phyloP scores from a whole-genome alignment of 2,113 vertebrate species.

The Anarrhichthys ocellatus region DNA sequence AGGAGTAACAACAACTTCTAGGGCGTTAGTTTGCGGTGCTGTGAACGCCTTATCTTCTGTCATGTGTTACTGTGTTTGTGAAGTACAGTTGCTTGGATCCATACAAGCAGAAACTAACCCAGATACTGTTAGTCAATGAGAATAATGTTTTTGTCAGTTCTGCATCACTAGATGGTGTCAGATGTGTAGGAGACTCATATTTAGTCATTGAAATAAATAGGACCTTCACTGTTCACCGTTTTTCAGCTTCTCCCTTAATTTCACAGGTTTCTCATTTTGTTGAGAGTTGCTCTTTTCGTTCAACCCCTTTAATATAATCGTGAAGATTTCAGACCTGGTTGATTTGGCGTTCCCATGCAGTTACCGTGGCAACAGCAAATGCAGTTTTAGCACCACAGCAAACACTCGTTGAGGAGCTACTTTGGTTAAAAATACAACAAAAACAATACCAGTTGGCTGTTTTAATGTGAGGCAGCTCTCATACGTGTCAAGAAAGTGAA shows the following conservation, averaged over 20 bases:
- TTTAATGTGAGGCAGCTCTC: background rate
- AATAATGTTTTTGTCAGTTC: background rate
- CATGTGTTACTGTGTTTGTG: background rate
- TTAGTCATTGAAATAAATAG: background rate
- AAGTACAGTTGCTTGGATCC: slow-evolving; percentile 9
- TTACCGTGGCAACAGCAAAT: slow-evolving; percentile 5
- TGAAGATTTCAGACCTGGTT: background rate
- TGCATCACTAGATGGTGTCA: background rate
- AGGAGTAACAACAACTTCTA: background rate
- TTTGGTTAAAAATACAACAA: too few species aligned
- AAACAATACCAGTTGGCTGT: background rate
- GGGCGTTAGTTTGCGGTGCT: background rate
- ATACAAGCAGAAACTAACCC: background rate
- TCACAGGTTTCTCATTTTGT: background rate
- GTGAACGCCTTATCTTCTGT: background rate
- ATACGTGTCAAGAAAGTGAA: background rate
- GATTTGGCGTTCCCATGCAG: background rate
- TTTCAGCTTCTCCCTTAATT: background rate
- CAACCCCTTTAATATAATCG: background rate
- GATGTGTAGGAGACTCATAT: background rate
- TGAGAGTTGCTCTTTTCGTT: background rate
- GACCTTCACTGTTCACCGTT: background rate
- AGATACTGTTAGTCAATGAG: background rate
- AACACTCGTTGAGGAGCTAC: background rate
- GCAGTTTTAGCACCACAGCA: background rate